Base-by-base conservation (phyloP, 1,140 invertebrate genomes). In the Cecropterus lyciades region DNA sequence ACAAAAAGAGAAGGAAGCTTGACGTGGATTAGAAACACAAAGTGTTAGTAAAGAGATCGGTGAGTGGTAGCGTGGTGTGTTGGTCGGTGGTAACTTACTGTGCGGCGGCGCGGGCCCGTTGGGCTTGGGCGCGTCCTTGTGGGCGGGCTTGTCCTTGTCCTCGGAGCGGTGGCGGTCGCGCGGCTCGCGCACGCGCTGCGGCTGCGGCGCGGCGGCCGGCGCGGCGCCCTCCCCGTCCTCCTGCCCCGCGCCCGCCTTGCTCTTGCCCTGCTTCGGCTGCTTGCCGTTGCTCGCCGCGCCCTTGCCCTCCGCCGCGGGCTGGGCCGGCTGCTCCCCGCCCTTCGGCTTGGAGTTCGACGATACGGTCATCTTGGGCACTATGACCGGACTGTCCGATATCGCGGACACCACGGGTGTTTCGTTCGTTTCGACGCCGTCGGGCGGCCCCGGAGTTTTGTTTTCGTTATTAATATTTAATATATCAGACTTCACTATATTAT, bases 351-450 rank as follows among this genome's bases (percentile, higher is more conserved):
- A 59, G 70, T 82, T 83, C 49, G 77, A 71, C 59, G 85, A 72
- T 75, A 77, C 69, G 65, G 85, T 74, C 79, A 88, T 77, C 86
- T 91, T 91, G 87, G 88, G 88, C 87, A 91, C 88, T 86, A 89
- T 87, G 73, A 89, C 84, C 73, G 88, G 88, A 84, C 83, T 91
- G 45, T 89, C 83, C 56, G 88, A 89, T 84, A 91, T 87, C 48
- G 85, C 87, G 20, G 87, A 89, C 9, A 89, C 89, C 33, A 91
- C 78, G 30, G 87, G 87, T 3, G 87, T 89, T 72, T 89, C 87
- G 59, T 69, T 79, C 49, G 75, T 24, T 72, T 82, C 80, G 63
- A 72, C 74, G 60, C 75, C 80, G 75, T 86, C 77, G 77, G 82
- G 76, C 57, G 73, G 65, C 73, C 74, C 85, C 76, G 82, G 70